A percentile compares a stretch with the other conserved stretches of the same genome.
These are phyloP conservation scores for Mus spretus DNA, from an alignment of 2,797 vertebrate species.

Conservation along the genomic window DNA sequence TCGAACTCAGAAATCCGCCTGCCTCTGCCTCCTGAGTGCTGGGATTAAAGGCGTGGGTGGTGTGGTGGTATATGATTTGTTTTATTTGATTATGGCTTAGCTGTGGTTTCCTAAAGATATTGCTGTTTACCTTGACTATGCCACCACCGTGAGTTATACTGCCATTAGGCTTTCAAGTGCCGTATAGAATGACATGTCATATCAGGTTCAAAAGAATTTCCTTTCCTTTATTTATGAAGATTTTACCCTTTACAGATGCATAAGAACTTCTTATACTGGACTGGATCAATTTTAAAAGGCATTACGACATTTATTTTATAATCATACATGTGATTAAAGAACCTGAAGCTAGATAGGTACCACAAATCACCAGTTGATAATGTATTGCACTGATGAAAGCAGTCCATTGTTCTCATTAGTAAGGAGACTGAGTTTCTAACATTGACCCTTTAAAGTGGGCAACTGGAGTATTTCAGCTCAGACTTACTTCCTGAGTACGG, in stretches of 20 bases:
- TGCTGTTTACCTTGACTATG: not conserved
- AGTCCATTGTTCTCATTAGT: not conserved
- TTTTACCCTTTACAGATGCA: slow-evolving; percentile 29
- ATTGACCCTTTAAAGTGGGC: slow-evolving; percentile 13
- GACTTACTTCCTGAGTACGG: not conserved
- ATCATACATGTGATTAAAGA: not conserved
- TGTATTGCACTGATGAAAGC: not conserved
- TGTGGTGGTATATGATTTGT: not conserved
- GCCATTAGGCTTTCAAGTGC: not conserved
- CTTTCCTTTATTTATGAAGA: not conserved
- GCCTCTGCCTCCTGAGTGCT: too few species aligned
- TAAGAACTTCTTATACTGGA: not conserved
- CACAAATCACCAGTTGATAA: not conserved
- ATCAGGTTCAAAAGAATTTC: not conserved
- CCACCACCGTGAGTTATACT: not conserved
- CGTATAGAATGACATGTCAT: not conserved
- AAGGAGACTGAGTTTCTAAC: not conserved
- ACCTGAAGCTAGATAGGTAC: not conserved
- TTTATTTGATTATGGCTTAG: slow-evolving; percentile 9
- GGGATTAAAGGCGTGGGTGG: too few species aligned
- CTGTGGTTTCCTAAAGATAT: slow-evolving; percentile 40
- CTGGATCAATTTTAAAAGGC: not conserved
- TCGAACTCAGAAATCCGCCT: too few species aligned
- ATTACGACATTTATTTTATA: not conserved
- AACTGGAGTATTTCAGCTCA: not conserved